Conservation (phyloP, 1,140 invertebrate genomes). For the Drosophila lacteicornis region DNA sequence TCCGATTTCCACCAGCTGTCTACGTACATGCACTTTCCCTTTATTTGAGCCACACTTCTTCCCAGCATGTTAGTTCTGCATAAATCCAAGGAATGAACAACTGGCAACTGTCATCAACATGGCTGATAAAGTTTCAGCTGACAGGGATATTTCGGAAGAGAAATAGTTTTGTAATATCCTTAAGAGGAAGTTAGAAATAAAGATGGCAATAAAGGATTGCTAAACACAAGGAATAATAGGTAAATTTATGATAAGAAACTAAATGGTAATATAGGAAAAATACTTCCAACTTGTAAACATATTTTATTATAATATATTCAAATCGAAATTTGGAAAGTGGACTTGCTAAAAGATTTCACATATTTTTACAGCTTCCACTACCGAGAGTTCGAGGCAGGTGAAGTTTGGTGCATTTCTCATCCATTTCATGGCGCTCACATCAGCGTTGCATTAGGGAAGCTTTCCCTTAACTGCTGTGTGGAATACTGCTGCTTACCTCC, state of each 20-base stretch:
- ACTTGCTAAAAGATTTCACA: not conserved
- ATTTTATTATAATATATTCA: not conserved
- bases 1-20: not conserved
- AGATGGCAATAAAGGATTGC: not conserved
- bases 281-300: not conserved
- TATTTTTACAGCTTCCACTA: not conserved
- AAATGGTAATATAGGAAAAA: not conserved
- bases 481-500: slow-evolving; percentile 8
- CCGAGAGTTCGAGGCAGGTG: not conserved
- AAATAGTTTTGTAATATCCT: not conserved
- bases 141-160: not conserved
- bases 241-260: not conserved
- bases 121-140: slow-evolving; percentile 9
- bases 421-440: slow-evolving; percentile 10
- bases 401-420: not conserved
- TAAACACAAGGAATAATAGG: not conserved
- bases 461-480: slow-evolving; percentile 22
- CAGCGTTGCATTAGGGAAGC: slow-evolving; percentile 30
- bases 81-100: slow-evolving; percentile 16
- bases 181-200: not conserved
- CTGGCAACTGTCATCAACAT: slow-evolving; percentile 21
- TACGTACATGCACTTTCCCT: not conserved
- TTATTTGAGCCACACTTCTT: not conserved
- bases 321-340: not conserved
- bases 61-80: slow-evolving; percentile 6